Evolutionary conservation across 2,797 vertebrate species (phyloP).

Genomic region (Amniataba percoides): DNA sequence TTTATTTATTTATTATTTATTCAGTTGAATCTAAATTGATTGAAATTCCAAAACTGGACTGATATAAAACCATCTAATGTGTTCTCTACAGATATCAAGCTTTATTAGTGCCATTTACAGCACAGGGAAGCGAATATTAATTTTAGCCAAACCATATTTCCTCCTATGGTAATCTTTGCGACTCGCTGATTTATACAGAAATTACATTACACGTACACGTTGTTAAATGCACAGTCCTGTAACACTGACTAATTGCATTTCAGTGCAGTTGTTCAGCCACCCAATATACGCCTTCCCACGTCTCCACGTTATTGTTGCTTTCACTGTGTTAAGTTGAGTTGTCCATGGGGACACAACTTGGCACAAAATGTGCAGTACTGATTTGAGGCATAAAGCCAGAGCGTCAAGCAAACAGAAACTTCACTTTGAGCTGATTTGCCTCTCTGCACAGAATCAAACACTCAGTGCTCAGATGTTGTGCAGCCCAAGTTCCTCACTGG

Average conservation of each 20-base stretch:
- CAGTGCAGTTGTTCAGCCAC: not conserved
- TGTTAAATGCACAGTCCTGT: not conserved
- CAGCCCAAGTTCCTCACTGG: not conserved
- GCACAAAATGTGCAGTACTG: conserved; percentile 27
- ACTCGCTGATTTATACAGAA: not conserved
- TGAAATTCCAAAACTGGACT: not conserved
- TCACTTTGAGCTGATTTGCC: conserved; percentile 29
- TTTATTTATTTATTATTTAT: no score
- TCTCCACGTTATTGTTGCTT: conserved; percentile 30
- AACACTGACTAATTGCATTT: not conserved
- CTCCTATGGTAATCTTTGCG: not conserved
- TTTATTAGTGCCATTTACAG: not conserved
- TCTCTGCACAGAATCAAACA: conserved; percentile 38
- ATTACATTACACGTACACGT: no score
- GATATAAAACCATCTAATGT: not conserved
- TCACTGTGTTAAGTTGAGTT: conserved; percentile 22
- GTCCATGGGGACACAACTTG: conserved; percentile 45
- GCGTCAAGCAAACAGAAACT: conserved; percentile 30
- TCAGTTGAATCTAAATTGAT: not conserved
- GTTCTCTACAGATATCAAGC: not conserved
- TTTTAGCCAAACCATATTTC: not conserved
- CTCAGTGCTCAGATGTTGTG: not conserved
- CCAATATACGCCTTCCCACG: not conserved
- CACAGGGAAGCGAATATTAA: not conserved
- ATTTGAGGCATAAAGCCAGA: conserved; percentile 32